Evolutionary conservation across 2,888 invertebrate genomes (phyloP), one percentile per base, ranked within the genome.

Genomic region (Notodonta dromedarius): DNA sequence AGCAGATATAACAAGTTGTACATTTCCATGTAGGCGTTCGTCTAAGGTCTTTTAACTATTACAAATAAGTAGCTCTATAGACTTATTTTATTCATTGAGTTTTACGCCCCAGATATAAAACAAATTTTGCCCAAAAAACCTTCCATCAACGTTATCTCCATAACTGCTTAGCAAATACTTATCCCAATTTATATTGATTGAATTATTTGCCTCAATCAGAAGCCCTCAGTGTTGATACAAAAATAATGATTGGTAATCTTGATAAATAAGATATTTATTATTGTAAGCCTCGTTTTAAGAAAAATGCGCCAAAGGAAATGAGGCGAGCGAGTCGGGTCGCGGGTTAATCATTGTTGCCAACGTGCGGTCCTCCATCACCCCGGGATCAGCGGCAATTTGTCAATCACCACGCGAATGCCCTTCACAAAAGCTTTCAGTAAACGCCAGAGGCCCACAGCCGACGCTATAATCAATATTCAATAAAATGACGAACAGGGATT

Each of bases 301-400:
- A 76, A 71, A 74, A 67, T 61, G 57, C 59, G 57, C 62, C 2
- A 59, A 68, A 65, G 59, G 67, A 63, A 71, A 77, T 67, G 60
- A 61, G 73, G 65, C 65, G 46, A 58, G 32, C 44, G 59, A 70
- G 67, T 69, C 69, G 69, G 69, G 69, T 66, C 65, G 61, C 60
- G 79, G 85, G 85, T 86, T 84, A 85, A 87, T 85, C 80, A 83
- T 83, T 82, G 84, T 82, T 83, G 78, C 70, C 76, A 69, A 73
- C 82, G 80, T 82, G 83, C 80, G 79, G 79, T 75, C 78, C 76
- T 73, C 80, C 80, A 79, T 80, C 84, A 78, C 80, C 78, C 77
- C 68, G 66, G 83, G 87, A 83, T 88, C 89, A 85, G 76, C 81
- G 82, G 83, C 86, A 85, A 92, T 92, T 89, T 90, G 89, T 91